Base-by-base conservation (phyloP, 2,113 vertebrate species). In the Indri indri region DNA sequence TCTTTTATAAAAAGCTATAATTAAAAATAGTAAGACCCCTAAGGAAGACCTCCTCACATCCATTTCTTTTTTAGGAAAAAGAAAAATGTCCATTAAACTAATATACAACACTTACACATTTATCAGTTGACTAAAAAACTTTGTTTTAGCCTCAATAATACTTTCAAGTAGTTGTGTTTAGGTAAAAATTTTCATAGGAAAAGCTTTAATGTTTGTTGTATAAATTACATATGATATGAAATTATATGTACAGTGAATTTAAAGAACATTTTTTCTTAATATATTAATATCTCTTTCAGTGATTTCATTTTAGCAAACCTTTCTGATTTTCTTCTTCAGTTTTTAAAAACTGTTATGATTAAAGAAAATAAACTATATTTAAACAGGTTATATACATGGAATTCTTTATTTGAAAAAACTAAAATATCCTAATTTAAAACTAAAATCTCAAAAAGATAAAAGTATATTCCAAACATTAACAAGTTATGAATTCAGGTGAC, bases 111-210 rank as follows among this genome's bases (percentile, higher is more conserved):
- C 4, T 61, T 23, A 70, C 5, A 90, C 18, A 86, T 4, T 73
- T 76, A 47, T 3, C 18, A 88, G 16, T 76, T 96, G 61, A 73
- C 45, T 66, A 88, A 83, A 32, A 71, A 90, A 94, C 22, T 42
- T 88, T 74, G 27, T 57, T 73, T 97, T 94, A 77, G 25, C 25
- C 34, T 95, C 70, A 79, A 71, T 42, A 92, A 87, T 66, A 63
- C 1, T 42, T 79, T 66, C 27, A 93, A 85, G 18, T 68, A 63
- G n/a, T 70, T 73, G 40, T 84, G 37, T 79, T 87, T 37, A 94
- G 10, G 54, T 3, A 87, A 90, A 73, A 73, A 40, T 68, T 34
- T 96, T 83, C 37, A 65, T 10, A 80, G 57, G 61, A 94, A 90
- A 92, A 80, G 68, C 12, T 57, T 32, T 80, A 96, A 34, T 23